Base-by-base conservation (phyloP, 1,140 invertebrate species). In the Leguminivora glycinivorella region DNA sequence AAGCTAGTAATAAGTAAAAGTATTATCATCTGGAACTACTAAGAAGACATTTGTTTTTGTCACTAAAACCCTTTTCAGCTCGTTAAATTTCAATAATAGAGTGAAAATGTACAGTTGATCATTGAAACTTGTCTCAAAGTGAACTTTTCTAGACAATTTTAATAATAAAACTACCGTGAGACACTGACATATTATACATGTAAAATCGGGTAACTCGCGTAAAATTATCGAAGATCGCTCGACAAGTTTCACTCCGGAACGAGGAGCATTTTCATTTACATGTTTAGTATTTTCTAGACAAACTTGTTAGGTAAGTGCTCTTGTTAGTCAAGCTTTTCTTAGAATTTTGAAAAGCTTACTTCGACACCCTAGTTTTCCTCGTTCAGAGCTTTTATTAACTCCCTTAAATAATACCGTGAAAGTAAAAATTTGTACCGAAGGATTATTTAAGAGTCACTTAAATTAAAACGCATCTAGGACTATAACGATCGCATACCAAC, bases 391-490 rank as follows among this genome's bases (percentile, higher is more conserved):
- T 14, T 14, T 22, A 19, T 52, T 22, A 0, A 52, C 6, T 22
- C 47, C 19, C n/a, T 31, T 1, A 63, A 29, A 26, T 29, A 34
- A 63, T 63, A 7, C 25, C 2, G 17, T 29, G 58, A 14, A 29
- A 29, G 25, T 63, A 63, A 63, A 63, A 63, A 63, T 63, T 63
- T 29, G 58, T 60, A 26, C 25, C 26, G 5, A 12, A 17, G 24
- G 22, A 60, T 26, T 31, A 31, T 63, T 63, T 17, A 2, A 63
- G 6, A 31, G 31, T 34, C 58, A 63, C 58, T 29, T 9, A 31
- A 29, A 29, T 63, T 29, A 2, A 60, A 29, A 63, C 58, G 26
- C 58, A 63, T 63, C 26, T 29, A 29, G 14, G 4, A 1, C 6
- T 22, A 4, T 52, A 22, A 3, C 2, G 6, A 52, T 22, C 5